These are phyloP conservation scores for Plodia interpunctella DNA, from an alignment of 1,140 invertebrate genomes.

Conservation along the genomic window DNA sequence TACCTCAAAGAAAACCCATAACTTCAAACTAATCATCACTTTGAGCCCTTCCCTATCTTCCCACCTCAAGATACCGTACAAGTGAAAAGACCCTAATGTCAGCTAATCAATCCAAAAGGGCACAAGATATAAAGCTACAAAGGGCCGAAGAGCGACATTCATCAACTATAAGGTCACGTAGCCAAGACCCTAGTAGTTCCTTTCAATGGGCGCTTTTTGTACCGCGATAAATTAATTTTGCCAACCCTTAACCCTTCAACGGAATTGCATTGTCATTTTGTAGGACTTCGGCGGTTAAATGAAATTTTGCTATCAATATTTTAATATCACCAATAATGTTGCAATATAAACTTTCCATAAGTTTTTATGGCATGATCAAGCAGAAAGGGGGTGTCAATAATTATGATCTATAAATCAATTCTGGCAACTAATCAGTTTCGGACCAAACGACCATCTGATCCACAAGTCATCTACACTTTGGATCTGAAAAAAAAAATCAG, in stretches of 20 bases:
- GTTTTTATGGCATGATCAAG: neutral
- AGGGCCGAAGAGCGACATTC: slow-evolving; percentile 46
- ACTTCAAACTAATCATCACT: slow-evolving; percentile 4
- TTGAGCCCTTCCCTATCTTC: slow-evolving; percentile 10
- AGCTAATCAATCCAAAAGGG: slow-evolving; percentile 65
- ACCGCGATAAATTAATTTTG: slow-evolving; percentile 53
- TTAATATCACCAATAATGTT: neutral
- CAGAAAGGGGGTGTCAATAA: no score
- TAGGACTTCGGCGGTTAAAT: neutral
- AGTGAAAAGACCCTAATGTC: slow-evolving; percentile 52
- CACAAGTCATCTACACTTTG: no score
- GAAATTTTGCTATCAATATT: neutral
- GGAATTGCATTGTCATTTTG: neutral
- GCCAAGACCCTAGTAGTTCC: slow-evolving; percentile 44
- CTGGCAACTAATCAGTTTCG: no score
- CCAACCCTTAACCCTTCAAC: slow-evolving; percentile 30
- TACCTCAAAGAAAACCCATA: neutral
- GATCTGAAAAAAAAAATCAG: no score
- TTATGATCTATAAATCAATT: no score
- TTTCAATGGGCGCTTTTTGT: slow-evolving; percentile 52
- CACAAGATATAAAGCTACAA: slow-evolving; percentile 47
- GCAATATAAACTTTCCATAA: neutral
- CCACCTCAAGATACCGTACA: slow-evolving; percentile 20
- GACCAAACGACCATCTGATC: no score
- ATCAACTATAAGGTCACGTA: slow-evolving; percentile 44